Base-by-base conservation (phyloP, 2,113 vertebrate species). In the Montifringilla adamsi region DNA sequence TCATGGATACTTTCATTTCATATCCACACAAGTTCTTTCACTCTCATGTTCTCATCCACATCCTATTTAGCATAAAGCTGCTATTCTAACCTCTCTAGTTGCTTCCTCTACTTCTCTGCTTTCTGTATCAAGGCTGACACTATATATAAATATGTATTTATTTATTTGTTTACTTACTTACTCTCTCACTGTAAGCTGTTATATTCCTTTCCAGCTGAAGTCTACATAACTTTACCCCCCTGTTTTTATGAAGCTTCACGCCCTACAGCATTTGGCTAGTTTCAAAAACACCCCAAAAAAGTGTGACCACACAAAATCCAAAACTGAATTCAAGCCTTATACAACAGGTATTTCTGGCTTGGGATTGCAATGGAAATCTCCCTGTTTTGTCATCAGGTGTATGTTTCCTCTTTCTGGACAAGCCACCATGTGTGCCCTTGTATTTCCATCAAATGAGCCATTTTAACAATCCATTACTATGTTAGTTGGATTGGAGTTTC, bases 361-460 rank as follows among this genome's bases (percentile, higher is more conserved):
- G 43, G 46, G 46, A 80, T 69, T 90, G 66, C 58, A 89, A 37
- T 31, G 81, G 63, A 85, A 83, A 76, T 79, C 67, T 86, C 44
- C 27, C 39, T 41, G 23, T 67, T 90, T 90, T 59, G 19, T 6
- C 24, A 68, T 10, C 27, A 88, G 44, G 27, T 79, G 9, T 14
- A 55, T 39, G 24, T 31, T 76, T 64, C 30, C 35, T 79, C 58
- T 20, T 90, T 52, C 41, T 69, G 67, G 53, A 68, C 41, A 90
- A 92, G 35, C 7, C 41, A 90, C 24, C 11, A 9, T 8, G 16
- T 44, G 18, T 76, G 41, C 7, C 15, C 15, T 59, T 9, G 0
- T 27, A 73, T 62, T 77, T 76, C 24, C 73, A 49, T 28, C 31
- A 68, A 39, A 72, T 9, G 11, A 90, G 19, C n/a, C 37, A 68